Conservation (phyloP, 2,888 invertebrate genomes). For the Abscondita cerata region DNA sequence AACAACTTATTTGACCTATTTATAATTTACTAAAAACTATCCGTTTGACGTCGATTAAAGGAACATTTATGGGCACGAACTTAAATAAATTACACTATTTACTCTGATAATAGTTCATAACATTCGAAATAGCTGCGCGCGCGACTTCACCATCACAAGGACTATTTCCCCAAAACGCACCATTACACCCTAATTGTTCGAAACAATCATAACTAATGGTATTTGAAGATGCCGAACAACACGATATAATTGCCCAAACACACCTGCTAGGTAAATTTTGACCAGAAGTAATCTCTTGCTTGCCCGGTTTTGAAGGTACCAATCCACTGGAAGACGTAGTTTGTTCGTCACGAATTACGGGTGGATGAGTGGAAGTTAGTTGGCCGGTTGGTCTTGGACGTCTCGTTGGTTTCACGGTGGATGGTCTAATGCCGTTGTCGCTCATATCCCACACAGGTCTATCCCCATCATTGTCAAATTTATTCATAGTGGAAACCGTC, state of each 20-base stretch:
- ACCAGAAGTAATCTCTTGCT: background rate
- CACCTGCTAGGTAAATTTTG: slow-evolving; percentile 36
- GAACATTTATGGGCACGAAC: background rate
- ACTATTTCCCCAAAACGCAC: slow-evolving; percentile 74
- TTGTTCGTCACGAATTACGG: slow-evolving; percentile 40
- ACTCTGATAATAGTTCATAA: slow-evolving; percentile 37
- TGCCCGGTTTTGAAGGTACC: background rate
- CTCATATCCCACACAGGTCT: slow-evolving; percentile 49
- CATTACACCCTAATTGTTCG: slow-evolving; percentile 73
- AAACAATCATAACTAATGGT: slow-evolving; percentile 68
- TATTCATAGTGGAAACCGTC: slow-evolving; percentile 36
- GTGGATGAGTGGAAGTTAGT: slow-evolving; percentile 39
- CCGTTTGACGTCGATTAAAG: too few relatives aligned
- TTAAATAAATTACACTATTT: slow-evolving; percentile 8
- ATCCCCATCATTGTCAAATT: slow-evolving; percentile 42
- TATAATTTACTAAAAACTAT: too few relatives aligned
- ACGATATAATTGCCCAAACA: slow-evolving; percentile 76
- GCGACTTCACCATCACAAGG: slow-evolving; percentile 72
- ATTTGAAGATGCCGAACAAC: slow-evolving; percentile 66
- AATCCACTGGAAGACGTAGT: background rate
- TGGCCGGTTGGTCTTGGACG: slow-evolving; percentile 18
- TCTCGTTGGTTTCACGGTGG: slow-evolving; percentile 29
- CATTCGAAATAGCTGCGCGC: slow-evolving; percentile 64
- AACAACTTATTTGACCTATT: too few relatives aligned
- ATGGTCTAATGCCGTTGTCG: slow-evolving; percentile 26